phyloP scores from a whole-genome alignment of 2,797 vertebrate species.

The Diglossa cyanea region DNA sequence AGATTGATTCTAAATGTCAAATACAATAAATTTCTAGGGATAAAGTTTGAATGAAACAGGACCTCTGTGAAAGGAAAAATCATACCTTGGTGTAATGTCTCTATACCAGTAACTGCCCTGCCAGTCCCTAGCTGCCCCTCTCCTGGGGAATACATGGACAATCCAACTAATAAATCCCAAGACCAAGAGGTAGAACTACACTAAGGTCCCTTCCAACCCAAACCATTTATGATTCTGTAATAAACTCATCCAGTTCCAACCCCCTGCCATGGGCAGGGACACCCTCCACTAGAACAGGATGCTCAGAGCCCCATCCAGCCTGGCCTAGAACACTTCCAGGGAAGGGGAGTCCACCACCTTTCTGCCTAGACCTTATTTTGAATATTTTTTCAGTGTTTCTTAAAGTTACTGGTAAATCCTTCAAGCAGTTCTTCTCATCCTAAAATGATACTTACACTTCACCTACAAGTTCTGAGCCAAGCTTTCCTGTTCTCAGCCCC shows the following conservation, averaged over 20 bases:
- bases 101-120: too few species aligned
- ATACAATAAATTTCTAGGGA: background rate
- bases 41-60: background rate
- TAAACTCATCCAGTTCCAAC: background rate
- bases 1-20: background rate
- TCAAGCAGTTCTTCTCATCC: background rate
- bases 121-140: too few species aligned
- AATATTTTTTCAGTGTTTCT: background rate
- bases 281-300: background rate
- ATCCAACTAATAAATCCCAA: background rate
- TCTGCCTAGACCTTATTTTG: background rate
- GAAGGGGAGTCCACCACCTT: background rate
- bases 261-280: background rate
- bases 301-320: background rate
- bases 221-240: background rate
- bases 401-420: background rate
- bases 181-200: background rate
- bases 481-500: background rate
- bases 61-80: background rate
- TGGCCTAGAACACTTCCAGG: background rate
- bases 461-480: background rate
- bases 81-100: background rate
- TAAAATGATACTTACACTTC: background rate
- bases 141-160: background rate
- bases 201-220: background rate